These are phyloP conservation scores for Emydocephalus ijimae DNA, from an alignment of 2,113 vertebrate genomes.

Conservation along the genomic window DNA sequence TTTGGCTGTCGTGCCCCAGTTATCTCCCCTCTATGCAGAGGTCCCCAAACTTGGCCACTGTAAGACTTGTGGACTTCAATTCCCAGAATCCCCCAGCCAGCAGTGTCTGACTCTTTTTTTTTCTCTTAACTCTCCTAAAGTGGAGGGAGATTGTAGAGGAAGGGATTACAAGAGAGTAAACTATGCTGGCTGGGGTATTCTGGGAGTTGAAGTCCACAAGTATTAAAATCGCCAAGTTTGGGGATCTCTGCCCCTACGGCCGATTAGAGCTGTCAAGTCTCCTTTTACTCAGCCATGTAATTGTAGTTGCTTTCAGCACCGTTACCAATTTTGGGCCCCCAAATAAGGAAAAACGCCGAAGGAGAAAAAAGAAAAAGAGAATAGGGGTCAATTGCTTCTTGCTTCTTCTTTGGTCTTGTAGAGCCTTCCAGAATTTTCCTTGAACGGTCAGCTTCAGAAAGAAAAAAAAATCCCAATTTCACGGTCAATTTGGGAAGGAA, in stretches of 20 bases:
- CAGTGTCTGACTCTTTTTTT: too few species aligned
- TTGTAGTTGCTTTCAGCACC: not conserved
- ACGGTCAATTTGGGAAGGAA: not conserved
- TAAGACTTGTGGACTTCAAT: too few species aligned
- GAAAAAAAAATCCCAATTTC: not conserved
- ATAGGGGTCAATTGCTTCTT: not conserved
- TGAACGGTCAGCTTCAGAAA: not conserved
- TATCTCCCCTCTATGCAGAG: not conserved
- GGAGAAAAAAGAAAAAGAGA: not conserved
- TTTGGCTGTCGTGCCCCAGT: too few species aligned
- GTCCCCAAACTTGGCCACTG: too few species aligned
- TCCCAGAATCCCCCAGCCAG: too few species aligned
- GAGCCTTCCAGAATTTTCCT: constrained; percentile 23
- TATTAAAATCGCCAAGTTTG: too few species aligned
- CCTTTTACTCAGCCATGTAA: not conserved
- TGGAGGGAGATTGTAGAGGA: too few species aligned
- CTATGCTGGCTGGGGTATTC: too few species aligned
- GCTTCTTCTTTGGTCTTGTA: not conserved
- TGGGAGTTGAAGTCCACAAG: too few species aligned
- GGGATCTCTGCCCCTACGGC: not conserved
- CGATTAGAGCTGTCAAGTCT: not conserved
- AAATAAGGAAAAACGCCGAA: not conserved
- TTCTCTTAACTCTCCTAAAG: too few species aligned
- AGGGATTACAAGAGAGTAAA: too few species aligned
- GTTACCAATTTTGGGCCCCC: not conserved